A percentile compares a stretch with the other conserved stretches of the same genome.
Conservation (phyloP, 2,797 vertebrate species). For the Erpetoichthys calabaricus region DNA sequence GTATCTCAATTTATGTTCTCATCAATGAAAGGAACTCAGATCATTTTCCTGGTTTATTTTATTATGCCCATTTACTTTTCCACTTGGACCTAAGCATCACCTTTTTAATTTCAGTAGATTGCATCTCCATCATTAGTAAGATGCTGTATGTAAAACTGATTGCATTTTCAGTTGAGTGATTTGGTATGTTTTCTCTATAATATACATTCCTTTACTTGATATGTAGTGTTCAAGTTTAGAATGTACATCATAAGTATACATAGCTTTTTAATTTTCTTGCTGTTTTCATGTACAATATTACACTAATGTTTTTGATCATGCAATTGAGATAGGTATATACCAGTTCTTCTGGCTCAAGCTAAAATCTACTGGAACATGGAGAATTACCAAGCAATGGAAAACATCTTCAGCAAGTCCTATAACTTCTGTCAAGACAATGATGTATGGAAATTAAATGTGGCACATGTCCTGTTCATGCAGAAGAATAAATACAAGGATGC, state of each 20-base stretch:
- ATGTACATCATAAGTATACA: background rate
- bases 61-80: no score
- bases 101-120: no score
- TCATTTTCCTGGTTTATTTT: no score
- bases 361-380: constrained; percentile 95
- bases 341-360: constrained; percentile 84
- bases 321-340: constrained; percentile 54
- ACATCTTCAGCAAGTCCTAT: constrained; percentile 83
- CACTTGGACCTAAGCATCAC: no score
- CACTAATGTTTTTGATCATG: background rate
- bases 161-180: no score
- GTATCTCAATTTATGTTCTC: no score
- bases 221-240: no score
- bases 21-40: no score
- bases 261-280: background rate
- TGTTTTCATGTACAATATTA: no score
- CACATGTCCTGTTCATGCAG: constrained; percentile 94
- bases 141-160: background rate
- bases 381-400: constrained; percentile 85
- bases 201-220: no score
- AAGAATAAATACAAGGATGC: constrained; percentile 90
- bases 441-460: constrained; percentile 88
- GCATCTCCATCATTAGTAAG: no score
- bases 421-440: constrained; percentile 85
- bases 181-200: no score